These are phyloP conservation scores for Echeneis naucrates DNA, from an alignment of 2,797 vertebrate genomes.

Conservation along the genomic window DNA sequence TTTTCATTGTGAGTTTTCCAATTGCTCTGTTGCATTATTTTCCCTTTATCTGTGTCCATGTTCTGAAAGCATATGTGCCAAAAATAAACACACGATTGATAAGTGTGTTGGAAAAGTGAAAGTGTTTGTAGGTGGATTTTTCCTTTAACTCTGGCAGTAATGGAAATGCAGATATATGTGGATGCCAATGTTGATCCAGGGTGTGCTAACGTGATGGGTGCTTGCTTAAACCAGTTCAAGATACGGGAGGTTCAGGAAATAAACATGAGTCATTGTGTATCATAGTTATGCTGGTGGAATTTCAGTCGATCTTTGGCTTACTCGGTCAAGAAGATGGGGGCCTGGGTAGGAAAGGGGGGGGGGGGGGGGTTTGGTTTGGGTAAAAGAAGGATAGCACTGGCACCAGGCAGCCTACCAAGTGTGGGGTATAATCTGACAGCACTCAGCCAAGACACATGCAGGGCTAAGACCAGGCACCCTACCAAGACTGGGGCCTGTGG, in stretches of 20 bases:
- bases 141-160: constrained; percentile 17
- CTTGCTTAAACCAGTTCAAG: constrained; percentile 42
- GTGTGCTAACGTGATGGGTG: constrained; percentile 22
- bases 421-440: constrained; percentile 82
- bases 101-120: background rate
- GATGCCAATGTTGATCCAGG: constrained; percentile 26
- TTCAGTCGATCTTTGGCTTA: constrained; percentile 49
- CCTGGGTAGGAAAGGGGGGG: constrained; percentile 12
- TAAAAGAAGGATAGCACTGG: constrained; percentile 59
- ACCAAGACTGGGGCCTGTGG: constrained; percentile 81
- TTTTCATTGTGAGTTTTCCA: background rate
- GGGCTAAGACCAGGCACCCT: constrained; percentile 84
- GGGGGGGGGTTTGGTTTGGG: constrained; percentile 28
- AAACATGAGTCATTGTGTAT: constrained; percentile 22
- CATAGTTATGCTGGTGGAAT: constrained; percentile 38
- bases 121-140: constrained; percentile 21
- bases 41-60: background rate
- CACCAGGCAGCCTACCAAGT: constrained; percentile 78
- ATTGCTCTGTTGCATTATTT: background rate
- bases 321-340: constrained; percentile 48
- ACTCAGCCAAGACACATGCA: constrained; percentile 80
- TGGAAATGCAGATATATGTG: constrained; percentile 13
- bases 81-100: background rate
- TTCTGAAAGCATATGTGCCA: background rate
- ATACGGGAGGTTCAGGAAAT: constrained; percentile 19